Base-by-base conservation (phyloP, 2,888 invertebrate species). In the Lordiphosa andalusiaca region DNA sequence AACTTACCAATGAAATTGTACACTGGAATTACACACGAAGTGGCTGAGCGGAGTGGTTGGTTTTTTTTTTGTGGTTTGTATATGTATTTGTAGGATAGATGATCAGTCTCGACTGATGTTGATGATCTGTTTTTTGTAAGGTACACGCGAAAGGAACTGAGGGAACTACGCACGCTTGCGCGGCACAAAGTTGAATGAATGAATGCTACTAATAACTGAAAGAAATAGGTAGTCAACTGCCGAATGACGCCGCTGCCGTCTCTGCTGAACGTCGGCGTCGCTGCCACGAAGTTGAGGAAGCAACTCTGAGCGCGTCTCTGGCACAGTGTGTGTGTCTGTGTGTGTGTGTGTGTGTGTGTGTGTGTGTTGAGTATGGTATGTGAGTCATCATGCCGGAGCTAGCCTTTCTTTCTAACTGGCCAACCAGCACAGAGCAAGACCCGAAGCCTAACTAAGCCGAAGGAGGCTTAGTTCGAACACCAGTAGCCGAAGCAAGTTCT, bases 381-480 rank as follows among this genome's bases (percentile, higher is more conserved):
- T 77, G 76, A 78, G 72, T 77, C 77, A 77, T 73, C 72, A 59
- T 63, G 68, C 65, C 57, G 33, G 52, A 59, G 25, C 23, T 39
- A 38, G 42, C 37, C 71, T 73, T 73, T 70, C 73, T 73, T 71
- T 71, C 71, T 72, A 72, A 73, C 74, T 73, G 72, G 71, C 71
- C 75, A 73, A 73, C 74, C 37, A 44, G 25, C 46, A 48, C 23
- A 53, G 33, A 68, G 57, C 59, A 71, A 56, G 54, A 68, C 68
- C 56, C 75, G 67, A 69, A 69, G 52, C 40, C 54, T 54, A 69
- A 64, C 69, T 51, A 64, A 63, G 62, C 69, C 83, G 83, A 84
- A 87, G 88, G 86, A 86, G 88, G 83, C 86, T 88, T 86, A 87
- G 88, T 86, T 72, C 87, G 85, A 89, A 89, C 85, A 85, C 89